Evolutionary conservation across 2,888 invertebrate genomes (phyloP).

Genomic region (Apodemia zela): DNA sequence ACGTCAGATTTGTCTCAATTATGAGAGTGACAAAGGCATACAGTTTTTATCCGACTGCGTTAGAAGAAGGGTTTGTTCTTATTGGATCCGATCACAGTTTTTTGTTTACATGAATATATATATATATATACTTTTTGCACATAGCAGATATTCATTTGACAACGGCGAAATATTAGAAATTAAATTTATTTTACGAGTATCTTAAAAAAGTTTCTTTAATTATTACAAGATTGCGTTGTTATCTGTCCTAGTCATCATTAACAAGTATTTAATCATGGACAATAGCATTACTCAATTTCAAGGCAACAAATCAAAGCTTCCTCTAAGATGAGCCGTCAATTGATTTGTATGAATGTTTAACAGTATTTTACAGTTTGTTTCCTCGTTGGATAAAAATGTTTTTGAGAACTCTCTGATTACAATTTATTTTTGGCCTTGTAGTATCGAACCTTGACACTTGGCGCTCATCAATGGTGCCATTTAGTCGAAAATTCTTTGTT

Average conservation of each 20-base stretch:
- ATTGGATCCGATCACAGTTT: too few relatives aligned
- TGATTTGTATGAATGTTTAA: neutral
- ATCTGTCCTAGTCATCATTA: neutral
- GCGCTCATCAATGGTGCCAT: too few relatives aligned
- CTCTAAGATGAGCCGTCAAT: neutral
- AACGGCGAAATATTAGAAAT: too few relatives aligned
- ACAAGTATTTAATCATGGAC: neutral
- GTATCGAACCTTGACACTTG: neutral
- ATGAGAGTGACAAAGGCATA: too few relatives aligned
- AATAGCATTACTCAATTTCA: constrained; percentile 2
- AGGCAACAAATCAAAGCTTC: constrained; percentile 4
- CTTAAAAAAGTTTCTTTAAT: neutral
- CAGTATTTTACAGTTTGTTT: neutral
- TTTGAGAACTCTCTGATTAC: neutral
- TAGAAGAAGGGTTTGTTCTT: too few relatives aligned
- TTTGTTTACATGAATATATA: too few relatives aligned
- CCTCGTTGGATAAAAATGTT: neutral
- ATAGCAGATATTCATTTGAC: too few relatives aligned
- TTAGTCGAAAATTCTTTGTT: too few relatives aligned
- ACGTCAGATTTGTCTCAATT: too few relatives aligned
- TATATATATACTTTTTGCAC: too few relatives aligned
- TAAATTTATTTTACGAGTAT: too few relatives aligned
- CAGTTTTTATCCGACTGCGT: too few relatives aligned
- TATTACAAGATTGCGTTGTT: constrained; percentile 18
- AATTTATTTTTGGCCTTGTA: neutral